Evolutionary conservation across 35 echinoderm and acorn worm species (phyloP).

Genomic region (Apostichopus parvimensis): DNA sequence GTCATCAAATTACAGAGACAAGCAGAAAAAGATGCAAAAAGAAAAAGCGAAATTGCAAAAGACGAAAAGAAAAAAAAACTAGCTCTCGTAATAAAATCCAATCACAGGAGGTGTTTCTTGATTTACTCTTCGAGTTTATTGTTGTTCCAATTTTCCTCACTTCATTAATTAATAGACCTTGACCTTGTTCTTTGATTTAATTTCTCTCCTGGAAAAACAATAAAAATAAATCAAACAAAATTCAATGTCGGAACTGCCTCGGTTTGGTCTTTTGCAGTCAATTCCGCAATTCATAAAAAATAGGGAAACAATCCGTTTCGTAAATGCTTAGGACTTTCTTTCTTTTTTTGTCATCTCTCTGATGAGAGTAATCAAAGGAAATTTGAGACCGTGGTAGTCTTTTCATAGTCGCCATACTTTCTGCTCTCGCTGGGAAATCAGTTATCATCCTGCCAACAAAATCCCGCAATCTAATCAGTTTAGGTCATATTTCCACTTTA

Average conservation of each 20-base stretch:
- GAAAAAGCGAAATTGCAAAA: no score
- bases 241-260: not conserved
- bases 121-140: not conserved
- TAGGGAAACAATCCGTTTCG: not conserved
- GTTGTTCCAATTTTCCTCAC: not conserved
- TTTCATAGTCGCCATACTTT: not conserved
- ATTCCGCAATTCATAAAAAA: not conserved
- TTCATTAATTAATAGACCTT: not conserved
- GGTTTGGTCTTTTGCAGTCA: not conserved
- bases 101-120: not conserved
- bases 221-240: not conserved
- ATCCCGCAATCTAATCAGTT: slow-evolving; percentile 17
- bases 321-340: not conserved
- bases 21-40: no score
- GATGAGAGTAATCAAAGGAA: not conserved
- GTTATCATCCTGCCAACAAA: slow-evolving; percentile 3
- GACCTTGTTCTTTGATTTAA: not conserved
- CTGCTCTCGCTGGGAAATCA: not conserved
- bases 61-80: not conserved
- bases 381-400: not conserved
- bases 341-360: not conserved
- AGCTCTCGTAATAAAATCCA: not conserved
- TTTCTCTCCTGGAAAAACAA: not conserved
- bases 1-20: no score
- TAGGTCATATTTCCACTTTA: slow-evolving; percentile 9